phyloP scores from a whole-genome alignment of 2,113 vertebrate species.

The Ariopsis seemanni region DNA sequence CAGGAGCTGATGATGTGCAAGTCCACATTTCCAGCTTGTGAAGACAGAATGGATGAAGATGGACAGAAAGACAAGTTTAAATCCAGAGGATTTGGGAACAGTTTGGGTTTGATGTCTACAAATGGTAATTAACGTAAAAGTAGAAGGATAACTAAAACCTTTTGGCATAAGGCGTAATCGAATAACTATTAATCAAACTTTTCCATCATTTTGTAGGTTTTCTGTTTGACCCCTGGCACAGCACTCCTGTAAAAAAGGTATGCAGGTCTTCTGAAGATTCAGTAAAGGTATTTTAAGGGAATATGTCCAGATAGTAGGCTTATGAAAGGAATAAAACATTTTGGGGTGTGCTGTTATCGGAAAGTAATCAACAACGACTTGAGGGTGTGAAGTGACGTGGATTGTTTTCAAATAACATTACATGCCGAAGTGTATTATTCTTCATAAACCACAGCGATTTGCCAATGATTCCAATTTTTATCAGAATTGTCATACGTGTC shows the following conservation, averaged over 20 bases:
- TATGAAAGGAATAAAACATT: neutral
- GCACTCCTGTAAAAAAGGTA: constrained; percentile 58
- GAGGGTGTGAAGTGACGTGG: neutral
- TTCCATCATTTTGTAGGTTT: constrained; percentile 32
- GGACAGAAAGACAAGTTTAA: neutral
- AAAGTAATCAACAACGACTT: neutral
- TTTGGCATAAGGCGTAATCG: neutral
- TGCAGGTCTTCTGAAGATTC: neutral
- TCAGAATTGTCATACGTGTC: neutral
- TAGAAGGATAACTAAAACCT: neutral
- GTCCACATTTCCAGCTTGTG: neutral
- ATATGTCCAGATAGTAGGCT: neutral
- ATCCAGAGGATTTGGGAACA: neutral
- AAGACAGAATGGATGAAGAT: constrained; percentile 31
- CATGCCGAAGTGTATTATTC: neutral
- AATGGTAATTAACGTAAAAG: neutral
- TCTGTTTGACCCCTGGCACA: constrained; percentile 55
- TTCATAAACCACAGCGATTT: no score
- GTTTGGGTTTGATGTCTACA: neutral
- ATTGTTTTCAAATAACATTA: neutral
- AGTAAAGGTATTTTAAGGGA: neutral
- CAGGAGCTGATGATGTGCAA: constrained; percentile 10
- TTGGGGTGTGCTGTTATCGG: neutral
- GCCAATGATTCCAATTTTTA: neutral
- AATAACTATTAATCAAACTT: neutral